phyloP scores from a whole-genome alignment of 2,113 vertebrate genomes.

The Centrocercus urophasianus region DNA sequence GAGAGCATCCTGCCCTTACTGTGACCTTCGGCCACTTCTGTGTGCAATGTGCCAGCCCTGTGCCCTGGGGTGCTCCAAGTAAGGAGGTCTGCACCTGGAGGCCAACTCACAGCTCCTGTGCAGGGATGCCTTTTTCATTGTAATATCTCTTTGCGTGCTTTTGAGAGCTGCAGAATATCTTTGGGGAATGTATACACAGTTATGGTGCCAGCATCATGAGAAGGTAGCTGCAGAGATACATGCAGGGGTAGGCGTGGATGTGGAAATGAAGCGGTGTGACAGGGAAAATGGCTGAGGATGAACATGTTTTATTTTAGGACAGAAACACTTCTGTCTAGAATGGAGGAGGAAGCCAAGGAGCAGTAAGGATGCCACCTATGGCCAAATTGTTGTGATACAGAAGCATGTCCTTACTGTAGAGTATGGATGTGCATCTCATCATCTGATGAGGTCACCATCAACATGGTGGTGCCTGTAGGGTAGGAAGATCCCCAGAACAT shows the following conservation, averaged over 20 bases:
- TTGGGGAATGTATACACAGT: not conserved
- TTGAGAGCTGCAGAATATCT: not conserved
- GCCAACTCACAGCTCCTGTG: not conserved
- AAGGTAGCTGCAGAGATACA: not conserved
- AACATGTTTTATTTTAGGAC: not conserved
- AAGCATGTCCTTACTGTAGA: no score
- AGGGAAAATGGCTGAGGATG: not conserved
- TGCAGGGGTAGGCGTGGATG: not conserved
- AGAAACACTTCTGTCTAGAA: not conserved
- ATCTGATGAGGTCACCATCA: no score
- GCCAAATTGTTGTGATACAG: no score
- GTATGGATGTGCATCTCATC: no score
- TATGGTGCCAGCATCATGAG: no score
- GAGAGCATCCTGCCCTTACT: conserved; percentile 7
- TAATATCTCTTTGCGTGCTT: not conserved
- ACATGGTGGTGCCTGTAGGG: rapidly evolving
- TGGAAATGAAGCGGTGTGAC: not conserved
- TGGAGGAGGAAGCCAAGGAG: not conserved
- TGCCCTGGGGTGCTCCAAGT: conserved; percentile 40
- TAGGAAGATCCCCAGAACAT: not conserved
- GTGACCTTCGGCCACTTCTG: not conserved
- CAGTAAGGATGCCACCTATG: no score
- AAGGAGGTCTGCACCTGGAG: not conserved
- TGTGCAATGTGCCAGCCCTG: not conserved
- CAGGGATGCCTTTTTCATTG: not conserved